Conservation (phyloP, 2,113 vertebrate genomes). For the Sphaerodactylus townsendi region DNA sequence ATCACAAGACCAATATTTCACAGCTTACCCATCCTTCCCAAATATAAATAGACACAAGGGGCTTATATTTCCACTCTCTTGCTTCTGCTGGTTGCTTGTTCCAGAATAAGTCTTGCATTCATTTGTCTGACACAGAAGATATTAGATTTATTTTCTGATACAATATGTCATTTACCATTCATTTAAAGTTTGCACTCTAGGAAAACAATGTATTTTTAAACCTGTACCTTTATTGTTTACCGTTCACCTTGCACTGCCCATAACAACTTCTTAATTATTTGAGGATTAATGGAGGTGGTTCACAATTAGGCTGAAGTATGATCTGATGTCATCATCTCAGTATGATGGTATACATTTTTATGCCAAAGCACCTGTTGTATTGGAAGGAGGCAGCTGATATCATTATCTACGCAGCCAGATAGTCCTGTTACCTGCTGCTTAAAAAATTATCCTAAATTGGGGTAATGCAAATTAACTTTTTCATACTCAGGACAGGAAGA, state of each 20-base stretch:
- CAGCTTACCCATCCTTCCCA: slow-evolving; percentile 36
- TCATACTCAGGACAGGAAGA: slow-evolving; percentile 67
- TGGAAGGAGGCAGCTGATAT: slow-evolving; percentile 99
- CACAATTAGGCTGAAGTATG: slow-evolving; percentile 98
- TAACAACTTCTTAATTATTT: slow-evolving; percentile 81
- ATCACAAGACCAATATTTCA: neutral
- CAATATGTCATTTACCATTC: slow-evolving; percentile 32
- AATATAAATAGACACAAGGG: slow-evolving; percentile 36
- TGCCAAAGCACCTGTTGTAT: slow-evolving; percentile 99
- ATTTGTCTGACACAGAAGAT: slow-evolving; percentile 18
- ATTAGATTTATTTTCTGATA: slow-evolving; percentile 15
- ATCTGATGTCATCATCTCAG: slow-evolving; percentile 99
- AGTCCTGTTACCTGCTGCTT: slow-evolving; percentile 92
- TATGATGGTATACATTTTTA: slow-evolving; percentile 93
- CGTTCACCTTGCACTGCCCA: slow-evolving; percentile 81
- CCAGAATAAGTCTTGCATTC: neutral
- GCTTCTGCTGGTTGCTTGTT: slow-evolving; percentile 17
- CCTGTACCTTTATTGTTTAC: slow-evolving; percentile 72
- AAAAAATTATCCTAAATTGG: slow-evolving; percentile 93
- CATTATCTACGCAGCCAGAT: slow-evolving; percentile 99
- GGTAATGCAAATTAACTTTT: slow-evolving; percentile 79
- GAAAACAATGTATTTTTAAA: slow-evolving; percentile 48
- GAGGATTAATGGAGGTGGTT: slow-evolving; percentile 89
- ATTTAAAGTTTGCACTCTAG: slow-evolving; percentile 46
- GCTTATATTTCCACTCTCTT: neutral